These are phyloP conservation scores for Smittia sp. DNA, from an alignment of 2,888 invertebrate species.

Conservation along the genomic window DNA sequence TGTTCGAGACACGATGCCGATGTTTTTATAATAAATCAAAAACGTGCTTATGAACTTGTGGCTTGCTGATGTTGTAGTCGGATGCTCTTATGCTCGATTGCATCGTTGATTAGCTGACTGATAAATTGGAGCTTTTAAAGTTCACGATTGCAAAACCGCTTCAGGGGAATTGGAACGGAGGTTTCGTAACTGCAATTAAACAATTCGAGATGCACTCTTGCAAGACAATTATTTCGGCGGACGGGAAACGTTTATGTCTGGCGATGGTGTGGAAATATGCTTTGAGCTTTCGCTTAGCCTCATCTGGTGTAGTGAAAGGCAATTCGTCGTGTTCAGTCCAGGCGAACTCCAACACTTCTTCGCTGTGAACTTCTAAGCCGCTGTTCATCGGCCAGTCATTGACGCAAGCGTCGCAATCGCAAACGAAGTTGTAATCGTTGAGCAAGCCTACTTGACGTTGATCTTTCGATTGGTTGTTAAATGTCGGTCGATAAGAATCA, in stretches of 20 bases:
- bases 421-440: conserved; percentile 76
- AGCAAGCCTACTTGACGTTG: conserved; percentile 61
- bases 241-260: conserved; percentile 10
- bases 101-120: no score
- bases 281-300: neutral
- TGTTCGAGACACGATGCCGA: no score
- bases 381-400: conserved; percentile 64
- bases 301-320: neutral
- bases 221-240: conserved; percentile 25
- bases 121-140: no score
- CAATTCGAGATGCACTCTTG: conserved; percentile 37
- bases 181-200: conserved; percentile 30
- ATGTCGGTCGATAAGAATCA: conserved; percentile 80
- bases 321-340: conserved; percentile 24
- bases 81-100: no score
- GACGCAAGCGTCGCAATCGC: conserved; percentile 72
- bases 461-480: conserved; percentile 60
- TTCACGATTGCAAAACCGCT: no score
- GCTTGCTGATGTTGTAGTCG: no score
- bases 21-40: no score
- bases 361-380: neutral
- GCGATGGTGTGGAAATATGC: neutral
- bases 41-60: no score
- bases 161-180: conserved; percentile 2
- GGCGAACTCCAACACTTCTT: conserved; percentile 24